These are phyloP conservation scores for Nothocercus julius DNA, from an alignment of 2,113 vertebrate species.

Conservation along the genomic window DNA sequence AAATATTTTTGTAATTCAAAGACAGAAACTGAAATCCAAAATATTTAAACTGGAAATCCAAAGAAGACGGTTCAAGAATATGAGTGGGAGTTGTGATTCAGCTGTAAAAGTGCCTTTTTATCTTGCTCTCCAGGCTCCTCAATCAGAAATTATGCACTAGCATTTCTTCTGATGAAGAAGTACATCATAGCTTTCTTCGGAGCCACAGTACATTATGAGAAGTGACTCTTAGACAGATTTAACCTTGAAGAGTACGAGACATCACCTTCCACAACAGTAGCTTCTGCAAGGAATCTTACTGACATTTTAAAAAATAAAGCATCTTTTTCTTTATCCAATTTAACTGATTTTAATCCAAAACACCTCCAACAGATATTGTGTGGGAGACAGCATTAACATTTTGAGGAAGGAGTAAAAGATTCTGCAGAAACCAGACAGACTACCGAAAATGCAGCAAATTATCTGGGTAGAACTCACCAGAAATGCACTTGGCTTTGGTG, in stretches of 20 bases:
- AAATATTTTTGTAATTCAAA: neutral
- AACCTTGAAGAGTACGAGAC: neutral
- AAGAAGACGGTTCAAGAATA: neutral
- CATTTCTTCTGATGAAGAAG: neutral
- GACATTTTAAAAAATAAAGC: neutral
- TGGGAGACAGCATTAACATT: neutral
- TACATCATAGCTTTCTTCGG: neutral
- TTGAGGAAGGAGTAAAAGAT: neutral
- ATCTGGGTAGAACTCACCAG: neutral
- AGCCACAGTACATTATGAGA: neutral
- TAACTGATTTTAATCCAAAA: neutral
- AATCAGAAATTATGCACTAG: neutral
- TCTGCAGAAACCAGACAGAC: neutral
- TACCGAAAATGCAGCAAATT: neutral
- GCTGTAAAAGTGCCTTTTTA: neutral
- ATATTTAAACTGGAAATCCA: neutral
- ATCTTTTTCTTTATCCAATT: neutral
- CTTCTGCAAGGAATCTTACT: neutral
- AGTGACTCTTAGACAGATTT: neutral
- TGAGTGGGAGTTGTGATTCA: neutral
- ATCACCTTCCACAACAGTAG: neutral
- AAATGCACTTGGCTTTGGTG: neutral
- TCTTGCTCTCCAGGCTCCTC: neutral
- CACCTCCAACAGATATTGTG: neutral
- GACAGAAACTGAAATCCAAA: neutral